Base-by-base conservation (phyloP, 2,888 invertebrate genomes). In the Pheosia gnoma region DNA sequence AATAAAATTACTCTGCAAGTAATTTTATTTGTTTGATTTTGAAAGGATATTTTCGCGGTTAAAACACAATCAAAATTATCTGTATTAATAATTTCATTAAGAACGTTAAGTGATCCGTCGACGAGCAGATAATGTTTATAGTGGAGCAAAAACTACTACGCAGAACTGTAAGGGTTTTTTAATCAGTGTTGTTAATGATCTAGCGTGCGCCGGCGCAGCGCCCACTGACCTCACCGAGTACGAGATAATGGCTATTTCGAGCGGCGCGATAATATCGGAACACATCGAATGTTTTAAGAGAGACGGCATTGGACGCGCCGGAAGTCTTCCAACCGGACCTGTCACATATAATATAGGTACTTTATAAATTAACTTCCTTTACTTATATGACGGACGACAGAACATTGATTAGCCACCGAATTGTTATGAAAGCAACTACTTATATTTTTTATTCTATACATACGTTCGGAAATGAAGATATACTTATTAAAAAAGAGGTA, bases 171-270 rank as follows among this genome's bases (percentile, higher is more conserved):
- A 82, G 81, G 83, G 84, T 79, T 84, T 84, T 83, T 83, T 86
- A 89, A 88, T 87, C 86, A 82, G 83, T 81, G 77, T 78, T 78
- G 83, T 85, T 87, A 88, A 89, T 87, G 88, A 86, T 86, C 79
- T 80, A 80, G 82, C 81, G 84, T 87, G 85, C 81, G 84, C 72
- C 81, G 76, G 77, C 87, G 84, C 86, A 87, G 88, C 86, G 89
- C 90, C 90, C 88, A 91, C 86, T 91, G 92, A 92, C 93, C 92
- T 91, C 91, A 91, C 84, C 79, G 80, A 83, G 81, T 81, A 85
- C 87, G 87, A 92, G 93, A 93, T 93, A 93, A 90, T 87, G 80
- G 85, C 89, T 93, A 93, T 93, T 93, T 93, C 84, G 82, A 92
- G 92, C 87, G 80, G 54, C 76, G 80, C 78, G 91, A 93, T 92